Percentiles rank a stretch among this genome's conserved stretches.
Conservation (phyloP, 2,888 invertebrate species). For the Serrognathus titanus region DNA sequence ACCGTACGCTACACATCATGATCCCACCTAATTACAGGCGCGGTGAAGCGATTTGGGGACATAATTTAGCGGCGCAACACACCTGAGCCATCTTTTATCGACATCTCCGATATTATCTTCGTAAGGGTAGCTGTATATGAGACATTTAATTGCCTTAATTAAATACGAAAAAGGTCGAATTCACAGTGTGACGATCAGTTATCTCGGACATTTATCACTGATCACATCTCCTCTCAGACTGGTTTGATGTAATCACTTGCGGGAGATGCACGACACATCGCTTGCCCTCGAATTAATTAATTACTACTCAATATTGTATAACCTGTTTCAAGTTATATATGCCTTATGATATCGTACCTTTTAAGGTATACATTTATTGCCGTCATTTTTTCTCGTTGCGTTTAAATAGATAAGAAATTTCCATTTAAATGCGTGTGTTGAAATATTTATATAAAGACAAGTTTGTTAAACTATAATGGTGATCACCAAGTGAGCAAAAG, state of each 20-base stretch:
- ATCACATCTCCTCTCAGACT: constrained; percentile 39
- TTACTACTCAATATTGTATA: constrained; percentile 39
- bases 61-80: constrained; percentile 38
- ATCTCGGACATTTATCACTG: constrained; percentile 43
- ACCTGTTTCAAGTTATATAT: constrained; percentile 38
- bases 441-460: constrained; percentile 29
- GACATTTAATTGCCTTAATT: constrained; percentile 49
- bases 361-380: constrained; percentile 39
- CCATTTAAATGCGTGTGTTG: constrained; percentile 25
- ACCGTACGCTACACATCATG: constrained; percentile 31
- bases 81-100: constrained; percentile 39
- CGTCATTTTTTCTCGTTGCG: constrained; percentile 28
- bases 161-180: constrained; percentile 48
- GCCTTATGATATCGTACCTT: constrained; percentile 37
- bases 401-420: constrained; percentile 24
- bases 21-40: constrained; percentile 39
- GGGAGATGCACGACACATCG: constrained; percentile 36
- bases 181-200: constrained; percentile 43
- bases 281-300: constrained; percentile 40
- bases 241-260: constrained; percentile 41
- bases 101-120: constrained; percentile 42
- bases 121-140: constrained; percentile 45
- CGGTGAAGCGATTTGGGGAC: constrained; percentile 36
- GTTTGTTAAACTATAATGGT: constrained; percentile 3
- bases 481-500: background rate